Conservation (phyloP, 2,888 invertebrate genomes). For the Andrena flavipes region DNA sequence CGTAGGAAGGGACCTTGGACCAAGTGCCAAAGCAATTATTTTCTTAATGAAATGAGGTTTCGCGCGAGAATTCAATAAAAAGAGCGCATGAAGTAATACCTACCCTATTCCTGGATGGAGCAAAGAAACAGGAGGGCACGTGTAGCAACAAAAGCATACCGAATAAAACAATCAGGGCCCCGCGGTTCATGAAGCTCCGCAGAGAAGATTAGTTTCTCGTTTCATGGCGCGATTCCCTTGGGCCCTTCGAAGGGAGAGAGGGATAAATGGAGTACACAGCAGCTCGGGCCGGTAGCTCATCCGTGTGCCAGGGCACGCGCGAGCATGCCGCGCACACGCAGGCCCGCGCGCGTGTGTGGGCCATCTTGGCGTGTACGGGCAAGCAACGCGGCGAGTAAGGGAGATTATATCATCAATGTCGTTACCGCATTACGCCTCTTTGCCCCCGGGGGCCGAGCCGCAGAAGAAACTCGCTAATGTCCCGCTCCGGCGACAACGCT, state of each 20-base stretch:
- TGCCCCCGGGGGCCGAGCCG: constrained; percentile 56
- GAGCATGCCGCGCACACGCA: constrained; percentile 72
- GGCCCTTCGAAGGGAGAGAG: constrained; percentile 60
- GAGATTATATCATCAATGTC: constrained; percentile 83
- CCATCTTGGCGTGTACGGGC: constrained; percentile 43
- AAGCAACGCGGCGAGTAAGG: constrained; percentile 61
- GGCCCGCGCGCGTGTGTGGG: constrained; percentile 30
- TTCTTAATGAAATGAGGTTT: neutral
- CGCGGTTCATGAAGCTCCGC: constrained; percentile 39
- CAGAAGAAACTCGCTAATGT: constrained; percentile 70
- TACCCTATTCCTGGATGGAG: neutral
- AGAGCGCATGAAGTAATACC: neutral
- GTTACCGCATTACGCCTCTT: constrained; percentile 81
- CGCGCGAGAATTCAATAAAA: neutral
- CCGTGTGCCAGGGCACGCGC: constrained; percentile 77
- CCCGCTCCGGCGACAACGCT: constrained; percentile 63
- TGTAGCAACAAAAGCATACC: constrained; percentile 19
- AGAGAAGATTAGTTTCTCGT: constrained; percentile 65
- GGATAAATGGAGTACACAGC: constrained; percentile 68
- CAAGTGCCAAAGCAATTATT: neutral
- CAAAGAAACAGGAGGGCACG: neutral
- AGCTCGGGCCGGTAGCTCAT: constrained; percentile 68
- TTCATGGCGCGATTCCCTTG: constrained; percentile 60
- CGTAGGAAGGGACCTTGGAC: no score
- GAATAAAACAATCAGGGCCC: constrained; percentile 55